Conservation (phyloP, 2,888 invertebrate genomes). For the Polymixis flavicincta region DNA sequence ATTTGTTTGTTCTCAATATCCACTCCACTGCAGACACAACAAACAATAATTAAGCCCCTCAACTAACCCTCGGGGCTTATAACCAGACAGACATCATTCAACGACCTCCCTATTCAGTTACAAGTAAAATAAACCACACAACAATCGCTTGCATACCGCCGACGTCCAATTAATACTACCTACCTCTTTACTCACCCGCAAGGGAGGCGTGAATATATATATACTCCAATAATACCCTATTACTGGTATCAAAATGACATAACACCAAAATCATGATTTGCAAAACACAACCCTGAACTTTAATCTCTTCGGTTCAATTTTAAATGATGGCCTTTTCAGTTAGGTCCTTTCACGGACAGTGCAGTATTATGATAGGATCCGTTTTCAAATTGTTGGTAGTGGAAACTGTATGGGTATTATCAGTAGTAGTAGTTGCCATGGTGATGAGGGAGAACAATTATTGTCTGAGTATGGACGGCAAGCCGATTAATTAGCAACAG, state of each 20-base stretch:
- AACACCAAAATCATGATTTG: not conserved
- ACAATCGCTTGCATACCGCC: not conserved
- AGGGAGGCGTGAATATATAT: not conserved
- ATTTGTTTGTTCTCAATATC: conserved; percentile 5
- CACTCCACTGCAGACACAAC: conserved; percentile 16
- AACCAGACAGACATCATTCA: conserved; percentile 20
- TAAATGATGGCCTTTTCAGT: not conserved
- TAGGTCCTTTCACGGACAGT: not conserved
- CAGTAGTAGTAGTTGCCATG: conserved; percentile 13
- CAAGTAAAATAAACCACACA: conserved; percentile 32
- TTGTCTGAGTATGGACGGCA: conserved; percentile 4
- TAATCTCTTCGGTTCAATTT: not conserved
- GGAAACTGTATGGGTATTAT: not conserved
- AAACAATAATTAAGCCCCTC: conserved; percentile 10
- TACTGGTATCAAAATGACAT: not conserved
- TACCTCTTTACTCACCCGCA: not conserved
- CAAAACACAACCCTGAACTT: conserved; percentile 7
- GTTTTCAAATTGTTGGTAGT: not conserved
- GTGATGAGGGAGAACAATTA: conserved; percentile 15
- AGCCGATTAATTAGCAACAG: conserved; percentile 30
- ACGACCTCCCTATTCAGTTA: not conserved
- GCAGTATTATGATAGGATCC: not conserved
- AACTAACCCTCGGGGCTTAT: not conserved
- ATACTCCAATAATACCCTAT: not conserved
- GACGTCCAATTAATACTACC: conserved; percentile 22